Percentiles rank a stretch among this genome's conserved stretches.
phyloP scores from a whole-genome alignment of 2,113 vertebrate species.

The Malurus elegans region DNA sequence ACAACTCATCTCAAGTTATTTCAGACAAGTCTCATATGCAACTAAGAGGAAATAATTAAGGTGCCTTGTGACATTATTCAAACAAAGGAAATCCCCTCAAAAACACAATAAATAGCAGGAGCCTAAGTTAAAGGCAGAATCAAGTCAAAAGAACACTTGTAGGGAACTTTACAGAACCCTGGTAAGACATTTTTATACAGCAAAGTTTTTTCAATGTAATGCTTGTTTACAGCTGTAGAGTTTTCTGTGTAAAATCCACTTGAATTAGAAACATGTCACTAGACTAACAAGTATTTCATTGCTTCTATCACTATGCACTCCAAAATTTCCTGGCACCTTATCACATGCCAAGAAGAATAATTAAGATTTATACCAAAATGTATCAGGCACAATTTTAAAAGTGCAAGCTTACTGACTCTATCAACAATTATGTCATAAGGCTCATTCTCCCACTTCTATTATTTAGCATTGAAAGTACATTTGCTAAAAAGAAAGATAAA shows the following conservation, averaged over 20 bases:
- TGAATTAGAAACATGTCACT: not conserved
- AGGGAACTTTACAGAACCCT: not conserved
- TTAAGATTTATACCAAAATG: not conserved
- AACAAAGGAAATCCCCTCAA: not conserved
- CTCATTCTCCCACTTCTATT: not conserved
- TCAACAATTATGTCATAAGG: not conserved
- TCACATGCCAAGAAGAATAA: not conserved
- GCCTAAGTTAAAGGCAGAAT: not conserved
- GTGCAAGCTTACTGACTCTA: not conserved
- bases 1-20: not conserved
- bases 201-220: not conserved
- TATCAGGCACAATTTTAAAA: not conserved
- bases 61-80: not conserved
- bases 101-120: not conserved
- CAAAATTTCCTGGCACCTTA: not conserved
- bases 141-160: not conserved
- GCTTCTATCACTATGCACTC: not conserved
- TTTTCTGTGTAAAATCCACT: not conserved
- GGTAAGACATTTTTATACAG: not conserved
- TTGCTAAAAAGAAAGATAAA: not conserved
- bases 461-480: not conserved
- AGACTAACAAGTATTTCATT: not conserved
- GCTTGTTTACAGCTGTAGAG: rapidly evolving
- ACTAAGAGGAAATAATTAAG: not conserved
- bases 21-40: not conserved